Percentiles rank a stretch among this genome's conserved stretches.
phyloP scores from a whole-genome alignment of 1,140 invertebrate species.

The Scaptomyza graminum region DNA sequence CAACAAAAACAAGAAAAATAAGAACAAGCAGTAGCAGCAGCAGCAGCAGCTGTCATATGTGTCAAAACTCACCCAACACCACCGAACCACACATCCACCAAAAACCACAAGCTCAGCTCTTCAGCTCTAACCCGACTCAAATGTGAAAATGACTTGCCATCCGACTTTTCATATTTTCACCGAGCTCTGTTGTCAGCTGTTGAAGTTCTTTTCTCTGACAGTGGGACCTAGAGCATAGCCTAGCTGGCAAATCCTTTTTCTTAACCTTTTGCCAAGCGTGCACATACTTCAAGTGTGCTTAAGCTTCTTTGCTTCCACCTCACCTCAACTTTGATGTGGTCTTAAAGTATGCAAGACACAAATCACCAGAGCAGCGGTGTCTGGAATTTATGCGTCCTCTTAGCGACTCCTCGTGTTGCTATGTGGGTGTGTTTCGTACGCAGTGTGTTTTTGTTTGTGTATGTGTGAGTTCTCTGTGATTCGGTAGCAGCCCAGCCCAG shows the following conservation, averaged over 20 bases:
- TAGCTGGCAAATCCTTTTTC: conserved; percentile 70
- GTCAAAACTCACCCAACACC: not conserved
- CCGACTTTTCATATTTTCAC: conserved; percentile 74
- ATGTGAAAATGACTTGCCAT: conserved; percentile 49
- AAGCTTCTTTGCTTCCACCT: conserved; percentile 31
- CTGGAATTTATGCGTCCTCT: conserved; percentile 76
- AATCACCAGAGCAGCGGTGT: conserved; percentile 66
- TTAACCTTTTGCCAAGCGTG: conserved; percentile 57
- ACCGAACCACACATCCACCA: conserved; percentile 34
- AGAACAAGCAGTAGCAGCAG: conserved; percentile 5
- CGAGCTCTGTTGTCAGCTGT: conserved; percentile 17
- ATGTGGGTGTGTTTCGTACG: not conserved
- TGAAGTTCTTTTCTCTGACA: conserved; percentile 15
- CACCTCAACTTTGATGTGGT: conserved; percentile 70
- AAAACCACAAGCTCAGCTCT: conserved; percentile 50
- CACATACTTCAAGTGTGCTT: conserved; percentile 78
- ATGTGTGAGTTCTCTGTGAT: conserved; percentile 67
- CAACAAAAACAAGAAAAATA: conserved; percentile 6
- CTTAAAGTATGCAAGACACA: conserved; percentile 60
- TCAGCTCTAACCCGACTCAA: conserved; percentile 49
- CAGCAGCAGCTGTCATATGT: conserved; percentile 42
- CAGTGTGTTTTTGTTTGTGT: conserved; percentile 6
- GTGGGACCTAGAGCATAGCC: conserved; percentile 12
- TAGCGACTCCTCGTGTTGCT: conserved; percentile 20
- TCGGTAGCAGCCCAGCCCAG: conserved; percentile 42